Base-by-base conservation (phyloP, 2,797 vertebrate genomes). In the Lithobates pipiens region DNA sequence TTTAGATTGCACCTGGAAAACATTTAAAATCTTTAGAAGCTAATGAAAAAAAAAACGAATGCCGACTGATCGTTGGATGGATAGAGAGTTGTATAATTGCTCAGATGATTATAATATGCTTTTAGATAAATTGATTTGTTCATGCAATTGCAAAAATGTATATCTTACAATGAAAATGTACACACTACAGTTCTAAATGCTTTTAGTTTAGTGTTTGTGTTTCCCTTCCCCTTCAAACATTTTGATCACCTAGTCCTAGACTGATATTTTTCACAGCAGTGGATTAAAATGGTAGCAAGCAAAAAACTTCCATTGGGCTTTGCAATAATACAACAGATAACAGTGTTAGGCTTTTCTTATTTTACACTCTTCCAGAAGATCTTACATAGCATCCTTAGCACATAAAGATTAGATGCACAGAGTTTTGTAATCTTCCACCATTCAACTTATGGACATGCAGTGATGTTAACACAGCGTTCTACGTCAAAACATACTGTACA, bases 101-200 rank as follows among this genome's bases (percentile, higher is more conserved):
- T 67, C n/a, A 67, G 1, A 13, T 67, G 65, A 29, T 67, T 67
- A 67, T 67, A 67, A 29, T 67, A 67, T 67, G 65, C 65, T 67
- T 67, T 67, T 27, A 67, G 65, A 67, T 67, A 67, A 67, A 67
- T 67, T 67, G 65, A 67, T 67, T 29, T 67, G 27, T 67, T 29
- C n/a, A 67, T 67, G 27, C 15, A 67, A 67, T 67, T 67, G 65
- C 65, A 67, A 0, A 67, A 67, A 29, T 25, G 3, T 67, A 25
- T 29, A 10, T 67, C 25, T 67, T 25, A 67, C 65, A 25, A 0
- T 67, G 25, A 67, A 67, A 10, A 29, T 0, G 65, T 29, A 25
- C 13, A 27, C 13, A 11, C n/a, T 29, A 67, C 13, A 27, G 25
- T 27, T 27, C 10, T 29, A 27, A 36, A 67, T 29, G n/a, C 65